A percentile compares a stretch with the other conserved stretches of the same genome.
These are phyloP conservation scores for Ranitomeya imitator DNA, from an alignment of 2,113 vertebrate genomes.

Conservation along the genomic window DNA sequence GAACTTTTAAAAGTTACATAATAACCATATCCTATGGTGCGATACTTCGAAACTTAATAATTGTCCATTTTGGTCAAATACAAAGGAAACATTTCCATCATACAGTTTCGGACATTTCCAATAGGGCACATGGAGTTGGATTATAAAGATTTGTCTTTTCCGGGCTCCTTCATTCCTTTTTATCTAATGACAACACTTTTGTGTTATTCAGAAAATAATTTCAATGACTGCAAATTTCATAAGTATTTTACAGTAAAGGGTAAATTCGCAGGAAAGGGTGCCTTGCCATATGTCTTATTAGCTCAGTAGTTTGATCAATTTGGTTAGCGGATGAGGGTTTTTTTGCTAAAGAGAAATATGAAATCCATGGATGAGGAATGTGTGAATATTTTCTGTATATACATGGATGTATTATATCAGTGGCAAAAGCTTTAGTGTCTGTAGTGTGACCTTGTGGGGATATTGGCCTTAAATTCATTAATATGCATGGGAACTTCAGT, in stretches of 20 bases:
- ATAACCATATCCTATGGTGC: neutral
- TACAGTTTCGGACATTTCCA: neutral
- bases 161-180: neutral
- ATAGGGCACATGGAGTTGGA: neutral
- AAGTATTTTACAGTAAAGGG: neutral
- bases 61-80: neutral
- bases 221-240: neutral
- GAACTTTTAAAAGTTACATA: neutral
- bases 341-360: neutral
- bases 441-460: constrained; percentile 89
- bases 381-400: constrained; percentile 90
- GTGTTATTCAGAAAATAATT: neutral
- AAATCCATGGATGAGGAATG: constrained; percentile 56
- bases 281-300: constrained; percentile 94
- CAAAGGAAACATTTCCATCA: neutral
- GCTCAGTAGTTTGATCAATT: constrained; percentile 78
- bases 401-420: constrained; percentile 85
- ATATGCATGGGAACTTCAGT: constrained; percentile 92
- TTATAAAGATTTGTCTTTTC: neutral
- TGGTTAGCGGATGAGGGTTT: neutral
- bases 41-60: neutral
- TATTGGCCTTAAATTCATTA: constrained; percentile 89
- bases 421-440: constrained; percentile 87
- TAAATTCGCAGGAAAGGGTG: constrained; percentile 80
- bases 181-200: neutral